Base-by-base conservation (phyloP, 2,797 vertebrate genomes). In the Silurus lanzhouensis region DNA sequence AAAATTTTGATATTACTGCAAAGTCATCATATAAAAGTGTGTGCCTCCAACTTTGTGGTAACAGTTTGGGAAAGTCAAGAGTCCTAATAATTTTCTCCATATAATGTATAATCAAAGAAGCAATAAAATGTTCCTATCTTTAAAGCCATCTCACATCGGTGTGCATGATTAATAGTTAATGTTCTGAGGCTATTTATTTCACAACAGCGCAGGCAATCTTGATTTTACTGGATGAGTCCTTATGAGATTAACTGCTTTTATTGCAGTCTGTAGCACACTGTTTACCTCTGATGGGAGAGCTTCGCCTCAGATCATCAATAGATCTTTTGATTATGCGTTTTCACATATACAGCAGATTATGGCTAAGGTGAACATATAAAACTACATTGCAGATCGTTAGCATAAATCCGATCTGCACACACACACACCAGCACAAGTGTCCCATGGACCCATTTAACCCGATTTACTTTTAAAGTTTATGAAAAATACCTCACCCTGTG, bases 391-490 rank as follows among this genome's bases (percentile, higher is more conserved):
- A 78, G 44, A 44, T 17, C 20, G 9, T 44, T 44, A 61, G 12
- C 9, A 13, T 77, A 38, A 20, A 2, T 19, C 57, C 17, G 0
- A n/a, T 64, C 38, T 2, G 10, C 5, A 14, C 77, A 19, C 44
- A 19, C 44, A 19, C 44, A 48, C 15, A 25, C 61, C 76, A 61
- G 38, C 1, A 31, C 4, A 9, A 17, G 31, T 63, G 31, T 52
- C 46, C 78, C 61, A 27, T 81, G 78, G 38, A 80, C 38, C 12
- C 3, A 46, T 63, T 80, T 64, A 80, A 64, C 60, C 38, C 38
- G 46, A 46, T 46, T 80, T 64, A 22, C 77, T 27, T 81, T 81
- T 55, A 12, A 66, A 64, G 61, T 66, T 80, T 78, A 38, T 78
- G 57, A 78, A 78, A 61, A 78, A 78, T 78, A 55, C 25, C n/a